Evolutionary conservation across 2,113 vertebrate genomes (phyloP), one percentile per base, ranked within the genome.

Genomic region (Ophiodon elongatus): DNA sequence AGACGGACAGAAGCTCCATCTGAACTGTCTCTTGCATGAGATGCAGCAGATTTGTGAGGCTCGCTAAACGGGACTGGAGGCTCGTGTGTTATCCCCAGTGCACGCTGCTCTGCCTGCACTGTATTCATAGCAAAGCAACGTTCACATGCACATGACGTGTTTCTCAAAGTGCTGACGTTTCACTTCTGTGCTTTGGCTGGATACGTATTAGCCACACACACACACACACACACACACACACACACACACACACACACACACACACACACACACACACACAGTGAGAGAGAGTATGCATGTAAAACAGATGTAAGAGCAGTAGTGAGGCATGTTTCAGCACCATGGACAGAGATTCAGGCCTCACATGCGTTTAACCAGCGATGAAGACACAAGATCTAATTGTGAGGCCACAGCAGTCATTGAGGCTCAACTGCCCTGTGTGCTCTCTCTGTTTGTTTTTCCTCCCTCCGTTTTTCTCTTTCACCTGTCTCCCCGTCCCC

Each of bases 81-180:
- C 41, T 57, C 33, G 33, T n/a, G 33, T 47, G 4, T 45, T 11
- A n/a, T 41, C 43, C 63, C 23, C 33, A 2, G 64, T 27, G 17
- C 29, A 27, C 65, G 62, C 29, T 59, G 1, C 27, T 68, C 63
- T 9, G 25, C 27, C 3, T 52, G 45, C 8, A 47, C 29, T 25
- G 65, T 54, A 21, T 63, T 73, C 41, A 8, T 39, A 25, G 41
- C 72, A 87, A 21, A 29, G 27, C 62, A 21, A 4, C n/a, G 11
- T 57, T 60, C 63, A 33, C 1, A 25, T 76, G 57, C 50, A 71
- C 37, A 59, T 66, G 2, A 33, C 77, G 64, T 66, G 64, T 67
- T 66, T 67, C 2, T n/a, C 80, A 91, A 90, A 91, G 79, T 93
- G 91, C 93, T 93, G 92, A 95, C 33, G 77, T 83, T 85, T 88